Evolutionary conservation across 92 coral and sea anemone genomes (phyloP).

Genomic region (Diadumene lineata): DNA sequence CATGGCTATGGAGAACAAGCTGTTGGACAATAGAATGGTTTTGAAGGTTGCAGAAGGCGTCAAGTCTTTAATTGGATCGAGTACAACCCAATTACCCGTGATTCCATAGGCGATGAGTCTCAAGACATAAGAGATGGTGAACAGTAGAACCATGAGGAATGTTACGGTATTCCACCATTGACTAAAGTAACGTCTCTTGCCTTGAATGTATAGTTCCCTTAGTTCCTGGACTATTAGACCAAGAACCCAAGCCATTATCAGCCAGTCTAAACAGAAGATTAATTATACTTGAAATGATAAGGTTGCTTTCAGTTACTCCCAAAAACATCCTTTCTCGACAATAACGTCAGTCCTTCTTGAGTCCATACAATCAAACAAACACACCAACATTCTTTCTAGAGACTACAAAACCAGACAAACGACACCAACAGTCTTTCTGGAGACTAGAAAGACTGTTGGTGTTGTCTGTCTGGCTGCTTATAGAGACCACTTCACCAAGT

Average conservation of each 20-base stretch:
- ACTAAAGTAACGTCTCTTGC: slow-evolving; percentile 36
- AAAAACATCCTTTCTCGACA: no score
- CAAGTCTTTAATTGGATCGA: slow-evolving; percentile 29
- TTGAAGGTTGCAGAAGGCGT: slow-evolving; percentile 39
- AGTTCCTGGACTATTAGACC: slow-evolving; percentile 57
- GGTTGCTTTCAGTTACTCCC: no score
- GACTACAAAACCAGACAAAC: no score
- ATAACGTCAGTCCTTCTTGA: no score
- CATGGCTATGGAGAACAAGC: slow-evolving; percentile 59
- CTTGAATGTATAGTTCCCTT: slow-evolving; percentile 53
- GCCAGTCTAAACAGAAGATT: slow-evolving; percentile 43
- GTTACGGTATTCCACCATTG: slow-evolving; percentile 72
- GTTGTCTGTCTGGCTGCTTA: no score
- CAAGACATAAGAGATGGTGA: slow-evolving; percentile 35
- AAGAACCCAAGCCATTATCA: slow-evolving; percentile 46
- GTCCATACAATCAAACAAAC: no score
- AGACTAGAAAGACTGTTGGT: no score
- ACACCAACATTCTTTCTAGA: no score
- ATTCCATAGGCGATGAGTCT: slow-evolving; percentile 46
- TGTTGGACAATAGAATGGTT: slow-evolving; percentile 48
- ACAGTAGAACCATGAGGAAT: slow-evolving; percentile 33
- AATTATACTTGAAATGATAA: no score
- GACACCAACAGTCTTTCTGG: no score
- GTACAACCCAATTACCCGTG: slow-evolving; percentile 61
- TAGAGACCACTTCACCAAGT: no score